phyloP scores from a whole-genome alignment of 2,797 vertebrate genomes.

The Amphiprion clarkii region DNA sequence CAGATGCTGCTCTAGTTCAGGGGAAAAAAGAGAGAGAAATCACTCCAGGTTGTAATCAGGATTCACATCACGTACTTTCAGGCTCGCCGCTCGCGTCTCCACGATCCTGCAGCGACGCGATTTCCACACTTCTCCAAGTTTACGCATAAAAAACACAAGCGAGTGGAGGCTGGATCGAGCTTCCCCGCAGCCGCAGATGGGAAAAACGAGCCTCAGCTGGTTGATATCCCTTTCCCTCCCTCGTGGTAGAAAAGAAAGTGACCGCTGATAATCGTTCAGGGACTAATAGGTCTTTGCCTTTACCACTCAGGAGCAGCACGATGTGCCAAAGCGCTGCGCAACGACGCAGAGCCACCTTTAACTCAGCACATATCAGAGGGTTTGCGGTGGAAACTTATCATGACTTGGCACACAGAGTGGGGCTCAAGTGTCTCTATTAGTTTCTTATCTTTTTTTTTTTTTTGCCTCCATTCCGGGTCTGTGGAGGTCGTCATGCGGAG shows the following conservation, averaged over 20 bases:
- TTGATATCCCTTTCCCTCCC: constrained; percentile 26
- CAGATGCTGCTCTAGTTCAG: constrained; percentile 54
- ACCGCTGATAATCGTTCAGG: constrained; percentile 36
- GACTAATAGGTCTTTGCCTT: constrained; percentile 30
- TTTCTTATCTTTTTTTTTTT: constrained; percentile 26
- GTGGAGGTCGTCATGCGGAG: constrained; percentile 40
- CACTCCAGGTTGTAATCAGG: constrained; percentile 63
- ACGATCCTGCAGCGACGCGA: constrained; percentile 49
- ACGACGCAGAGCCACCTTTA: neutral
- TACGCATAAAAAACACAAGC: constrained; percentile 33
- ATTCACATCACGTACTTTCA: constrained; percentile 85
- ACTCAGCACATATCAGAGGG: constrained; percentile 7
- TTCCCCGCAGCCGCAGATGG: constrained; percentile 33
- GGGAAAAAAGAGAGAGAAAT: neutral
- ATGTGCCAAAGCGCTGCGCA: constrained; percentile 19
- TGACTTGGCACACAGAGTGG: constrained; percentile 62
- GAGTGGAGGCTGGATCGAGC: constrained; percentile 6
- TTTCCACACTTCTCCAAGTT: constrained; percentile 70
- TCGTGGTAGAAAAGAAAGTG: constrained; percentile 52
- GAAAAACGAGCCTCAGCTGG: constrained; percentile 29
- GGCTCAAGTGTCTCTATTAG: constrained; percentile 28
- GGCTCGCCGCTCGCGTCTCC: constrained; percentile 42
- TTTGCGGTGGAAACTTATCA: constrained; percentile 48
- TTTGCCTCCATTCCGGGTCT: constrained; percentile 29
- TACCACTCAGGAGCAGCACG: neutral